A percentile compares a stretch with the other conserved stretches of the same genome.
These are phyloP conservation scores for Oeneis ivallda DNA, from an alignment of 2,888 invertebrate species.

Conservation along the genomic window DNA sequence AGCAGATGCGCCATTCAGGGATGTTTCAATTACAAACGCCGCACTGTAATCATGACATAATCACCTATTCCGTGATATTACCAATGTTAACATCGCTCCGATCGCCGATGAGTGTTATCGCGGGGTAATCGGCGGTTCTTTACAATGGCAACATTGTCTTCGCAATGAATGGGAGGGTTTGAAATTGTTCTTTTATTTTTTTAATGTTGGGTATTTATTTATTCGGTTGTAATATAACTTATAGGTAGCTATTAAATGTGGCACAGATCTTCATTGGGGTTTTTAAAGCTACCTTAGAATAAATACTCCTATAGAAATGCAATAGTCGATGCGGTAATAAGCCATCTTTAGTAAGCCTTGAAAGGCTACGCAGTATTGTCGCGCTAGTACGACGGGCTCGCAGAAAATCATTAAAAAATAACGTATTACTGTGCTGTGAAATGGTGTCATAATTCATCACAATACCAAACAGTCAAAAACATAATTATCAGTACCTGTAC, in stretches of 20 bases:
- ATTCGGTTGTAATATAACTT: not conserved
- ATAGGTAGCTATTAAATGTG: not conserved
- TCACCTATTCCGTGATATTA: constrained; percentile 64
- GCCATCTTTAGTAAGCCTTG: too few relatives aligned
- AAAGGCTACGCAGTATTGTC: too few relatives aligned
- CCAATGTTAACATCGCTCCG: constrained; percentile 49
- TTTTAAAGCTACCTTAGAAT: too few relatives aligned
- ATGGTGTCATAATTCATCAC: too few relatives aligned
- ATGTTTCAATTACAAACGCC: constrained; percentile 63
- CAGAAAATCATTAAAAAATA: too few relatives aligned
- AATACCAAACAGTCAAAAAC: too few relatives aligned
- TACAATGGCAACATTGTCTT: constrained; percentile 38
- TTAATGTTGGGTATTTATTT: not conserved
- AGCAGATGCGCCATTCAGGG: constrained; percentile 49
- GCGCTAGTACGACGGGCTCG: too few relatives aligned
- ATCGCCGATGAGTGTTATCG: constrained; percentile 45
- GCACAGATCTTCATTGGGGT: too few relatives aligned
- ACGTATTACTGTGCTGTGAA: too few relatives aligned
- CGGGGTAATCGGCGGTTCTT: constrained; percentile 35
- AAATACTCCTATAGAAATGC: too few relatives aligned
- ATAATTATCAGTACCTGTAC: too few relatives aligned
- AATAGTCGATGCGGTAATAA: too few relatives aligned
- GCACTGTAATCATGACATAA: constrained; percentile 74
- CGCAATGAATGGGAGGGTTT: constrained; percentile 28
- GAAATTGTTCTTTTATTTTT: constrained; percentile 18